These are phyloP conservation scores for Cephus pygmeus DNA, from an alignment of 2,888 invertebrate species.

Conservation along the genomic window DNA sequence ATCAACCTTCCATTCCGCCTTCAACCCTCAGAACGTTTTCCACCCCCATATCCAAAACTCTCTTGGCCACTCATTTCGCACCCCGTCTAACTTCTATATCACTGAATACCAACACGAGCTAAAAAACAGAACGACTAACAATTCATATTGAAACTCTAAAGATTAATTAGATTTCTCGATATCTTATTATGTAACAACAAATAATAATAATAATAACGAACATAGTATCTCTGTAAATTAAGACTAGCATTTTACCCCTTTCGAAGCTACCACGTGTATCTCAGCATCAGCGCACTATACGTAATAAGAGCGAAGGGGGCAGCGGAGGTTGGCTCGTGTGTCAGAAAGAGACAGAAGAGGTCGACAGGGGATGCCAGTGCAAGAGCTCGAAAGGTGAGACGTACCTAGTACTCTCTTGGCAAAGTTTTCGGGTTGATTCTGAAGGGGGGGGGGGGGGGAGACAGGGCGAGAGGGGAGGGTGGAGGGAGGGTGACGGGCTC, in stretches of 20 bases:
- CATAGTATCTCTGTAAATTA: constrained; percentile 43
- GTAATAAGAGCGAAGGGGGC: neutral
- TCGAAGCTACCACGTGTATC: constrained; percentile 47
- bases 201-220: neutral
- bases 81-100: neutral
- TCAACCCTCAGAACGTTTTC: neutral
- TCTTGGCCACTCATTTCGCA: neutral
- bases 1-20: neutral
- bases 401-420: constrained; percentile 7
- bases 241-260: constrained; percentile 46
- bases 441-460: constrained; percentile 15
- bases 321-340: neutral
- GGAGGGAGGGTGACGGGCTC: constrained; percentile 32
- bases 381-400: constrained; percentile 15
- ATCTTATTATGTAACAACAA: neutral
- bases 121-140: neutral
- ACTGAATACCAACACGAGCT: neutral
- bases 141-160: neutral
- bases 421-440: constrained; percentile 14
- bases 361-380: constrained; percentile 21
- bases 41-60: neutral
- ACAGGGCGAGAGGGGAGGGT: constrained; percentile 31
- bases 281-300: constrained; percentile 7
- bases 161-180: neutral
- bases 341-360: constrained; percentile 16